These are phyloP conservation scores for Uria aalge DNA, from an alignment of 2,113 vertebrate species.

Conservation along the genomic window DNA sequence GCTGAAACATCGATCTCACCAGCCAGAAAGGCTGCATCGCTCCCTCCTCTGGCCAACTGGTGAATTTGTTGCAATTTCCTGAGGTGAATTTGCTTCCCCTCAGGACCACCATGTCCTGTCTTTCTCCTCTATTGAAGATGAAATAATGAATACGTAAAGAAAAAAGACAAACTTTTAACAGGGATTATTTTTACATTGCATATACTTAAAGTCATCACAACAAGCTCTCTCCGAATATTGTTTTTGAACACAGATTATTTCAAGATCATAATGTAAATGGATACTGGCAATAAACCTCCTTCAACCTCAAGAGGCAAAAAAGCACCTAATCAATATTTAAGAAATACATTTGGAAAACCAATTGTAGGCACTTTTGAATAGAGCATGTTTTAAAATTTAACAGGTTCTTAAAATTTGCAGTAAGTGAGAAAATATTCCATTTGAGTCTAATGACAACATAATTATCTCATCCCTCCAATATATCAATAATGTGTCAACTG, in stretches of 20 bases:
- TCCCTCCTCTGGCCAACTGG: slow-evolving; percentile 17
- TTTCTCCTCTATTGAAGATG: not conserved
- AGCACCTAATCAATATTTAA: not conserved
- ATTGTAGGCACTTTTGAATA: not conserved
- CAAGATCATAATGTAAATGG: not conserved
- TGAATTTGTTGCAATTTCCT: not conserved
- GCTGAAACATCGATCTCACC: not conserved
- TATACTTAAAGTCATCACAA: not conserved
- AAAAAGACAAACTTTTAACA: not conserved
- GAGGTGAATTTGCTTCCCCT: not conserved
- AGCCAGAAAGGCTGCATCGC: not conserved
- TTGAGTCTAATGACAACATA: not conserved
- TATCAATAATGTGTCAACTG: not conserved
- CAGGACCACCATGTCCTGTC: not conserved
- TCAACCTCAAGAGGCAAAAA: not conserved
- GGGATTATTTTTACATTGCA: not conserved
- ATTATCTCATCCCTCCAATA: not conserved
- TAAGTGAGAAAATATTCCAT: not conserved
- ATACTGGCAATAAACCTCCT: not conserved
- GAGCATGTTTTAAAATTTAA: not conserved
- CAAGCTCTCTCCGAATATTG: not conserved
- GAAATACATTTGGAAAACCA: not conserved
- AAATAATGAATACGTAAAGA: not conserved
- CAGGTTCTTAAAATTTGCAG: not conserved
- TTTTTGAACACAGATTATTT: not conserved